A percentile compares a stretch with the other conserved stretches of the same genome.
Conservation (phyloP, 92 coral and sea anemone genomes). For the Epizoanthus fatuus region DNA sequence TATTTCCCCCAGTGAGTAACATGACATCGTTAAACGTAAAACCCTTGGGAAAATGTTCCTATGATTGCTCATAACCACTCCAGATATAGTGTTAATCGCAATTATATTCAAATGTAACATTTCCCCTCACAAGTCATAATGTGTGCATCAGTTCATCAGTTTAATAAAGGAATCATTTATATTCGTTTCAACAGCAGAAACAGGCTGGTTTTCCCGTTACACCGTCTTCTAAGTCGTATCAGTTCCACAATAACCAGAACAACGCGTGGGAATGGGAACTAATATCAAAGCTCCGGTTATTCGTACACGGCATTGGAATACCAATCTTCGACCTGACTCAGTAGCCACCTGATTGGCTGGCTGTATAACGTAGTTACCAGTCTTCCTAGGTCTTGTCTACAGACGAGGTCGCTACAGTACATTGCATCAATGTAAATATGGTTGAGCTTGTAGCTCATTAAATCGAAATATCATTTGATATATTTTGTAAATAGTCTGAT, state of each 20-base stretch:
- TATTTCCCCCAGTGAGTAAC: no score
- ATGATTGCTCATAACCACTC: no score
- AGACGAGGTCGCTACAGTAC: conserved; percentile 8
- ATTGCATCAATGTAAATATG: conserved; percentile 24
- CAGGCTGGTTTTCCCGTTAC: conserved; percentile 20
- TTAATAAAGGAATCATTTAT: no score
- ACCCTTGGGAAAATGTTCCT: no score
- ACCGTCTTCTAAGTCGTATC: not conserved
- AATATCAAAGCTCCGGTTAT: not conserved
- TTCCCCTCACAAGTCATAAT: no score
- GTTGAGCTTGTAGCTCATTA: not conserved
- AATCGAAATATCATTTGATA: no score
- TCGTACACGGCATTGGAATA: not conserved
- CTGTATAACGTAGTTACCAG: not conserved
- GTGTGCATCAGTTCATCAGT: no score
- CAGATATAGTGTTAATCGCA: no score
- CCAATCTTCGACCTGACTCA: not conserved
- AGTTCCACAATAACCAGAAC: conserved; percentile 1
- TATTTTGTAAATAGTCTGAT: no score
- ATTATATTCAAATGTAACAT: no score
- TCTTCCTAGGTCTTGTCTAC: not conserved
- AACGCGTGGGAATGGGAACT: conserved; percentile 36
- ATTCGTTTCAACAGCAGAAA: conserved; percentile 9
- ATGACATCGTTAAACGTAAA: no score
- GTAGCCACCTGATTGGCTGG: not conserved